Percentiles rank a stretch among this genome's conserved stretches.
Conservation (phyloP, 2,797 vertebrate genomes). For the Chiloscyllium punctatum region DNA sequence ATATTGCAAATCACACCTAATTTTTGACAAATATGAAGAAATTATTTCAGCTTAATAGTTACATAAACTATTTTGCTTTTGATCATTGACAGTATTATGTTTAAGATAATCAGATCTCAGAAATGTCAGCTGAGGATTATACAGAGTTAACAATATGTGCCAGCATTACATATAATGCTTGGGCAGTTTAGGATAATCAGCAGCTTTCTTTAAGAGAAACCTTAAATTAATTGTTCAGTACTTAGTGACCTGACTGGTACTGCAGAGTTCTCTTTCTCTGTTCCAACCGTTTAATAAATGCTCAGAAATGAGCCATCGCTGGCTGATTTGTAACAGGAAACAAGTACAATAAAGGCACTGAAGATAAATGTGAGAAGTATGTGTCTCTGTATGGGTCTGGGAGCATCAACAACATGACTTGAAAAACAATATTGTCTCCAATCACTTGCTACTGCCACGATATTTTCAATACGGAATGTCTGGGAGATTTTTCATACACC, state of each 20-base stretch:
- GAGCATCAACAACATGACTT: constrained; percentile 52
- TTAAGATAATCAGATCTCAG: background rate
- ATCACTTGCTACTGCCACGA: constrained; percentile 52
- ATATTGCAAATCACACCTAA: background rate
- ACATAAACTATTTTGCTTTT: background rate
- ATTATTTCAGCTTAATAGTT: background rate
- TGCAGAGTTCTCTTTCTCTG: constrained; percentile 52
- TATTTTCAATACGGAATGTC: constrained; percentile 58
- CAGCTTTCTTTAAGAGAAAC: background rate
- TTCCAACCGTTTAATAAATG: constrained; percentile 54
- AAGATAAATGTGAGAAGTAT: constrained; percentile 61
- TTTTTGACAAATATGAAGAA: background rate
- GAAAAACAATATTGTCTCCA: constrained; percentile 56
- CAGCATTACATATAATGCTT: background rate
- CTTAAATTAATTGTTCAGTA: constrained; percentile 49
- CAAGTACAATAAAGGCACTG: constrained; percentile 60
- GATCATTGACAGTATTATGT: background rate
- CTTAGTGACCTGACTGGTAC: constrained; percentile 62
- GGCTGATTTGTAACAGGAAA: constrained; percentile 59
- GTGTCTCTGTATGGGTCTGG: constrained; percentile 49
- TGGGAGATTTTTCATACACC: constrained; percentile 50
- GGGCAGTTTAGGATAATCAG: background rate
- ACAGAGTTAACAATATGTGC: background rate
- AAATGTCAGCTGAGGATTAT: background rate
- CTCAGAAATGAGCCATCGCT: constrained; percentile 51